Conservation (phyloP, 1,140 invertebrate species). For the Ectropis grisescens region DNA sequence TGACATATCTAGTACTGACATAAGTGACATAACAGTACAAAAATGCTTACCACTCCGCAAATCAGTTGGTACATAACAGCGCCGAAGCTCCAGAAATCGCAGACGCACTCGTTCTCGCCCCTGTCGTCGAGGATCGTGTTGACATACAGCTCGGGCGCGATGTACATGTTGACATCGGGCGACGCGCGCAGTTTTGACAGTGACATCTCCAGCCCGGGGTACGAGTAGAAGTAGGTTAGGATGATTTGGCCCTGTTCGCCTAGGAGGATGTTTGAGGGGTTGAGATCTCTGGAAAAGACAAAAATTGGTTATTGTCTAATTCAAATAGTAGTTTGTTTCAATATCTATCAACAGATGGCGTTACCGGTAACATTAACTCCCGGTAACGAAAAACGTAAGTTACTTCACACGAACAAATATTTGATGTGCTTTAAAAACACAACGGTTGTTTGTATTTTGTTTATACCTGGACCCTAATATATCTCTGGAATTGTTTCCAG, state of each 20-base stretch:
- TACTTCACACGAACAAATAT: no score
- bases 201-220: conserved; percentile 20
- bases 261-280: conserved; percentile 80
- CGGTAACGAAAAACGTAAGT: no score
- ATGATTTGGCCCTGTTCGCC: conserved; percentile 77
- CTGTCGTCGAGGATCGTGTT: conserved; percentile 5
- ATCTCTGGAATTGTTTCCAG: no score
- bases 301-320: no score
- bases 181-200: conserved; percentile 1
- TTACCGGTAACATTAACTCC: no score
- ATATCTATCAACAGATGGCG: no score
- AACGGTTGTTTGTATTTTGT: no score
- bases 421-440: no score
- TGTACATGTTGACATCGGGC: conserved; percentile 58
- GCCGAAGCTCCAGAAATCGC: conserved; percentile 86
- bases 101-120: conserved; percentile 12
- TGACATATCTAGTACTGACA: conserved; percentile 16
- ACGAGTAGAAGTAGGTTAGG: conserved; percentile 73
- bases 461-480: no score
- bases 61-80: conserved; percentile 83
- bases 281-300: conserved; percentile 73
- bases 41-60: conserved; percentile 69
- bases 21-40: conserved; percentile 22
- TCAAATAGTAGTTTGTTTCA: no score
- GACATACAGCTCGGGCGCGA: conserved; percentile 75